A percentile compares a stretch with the other conserved stretches of the same genome.
Evolutionary conservation across 2,888 invertebrate genomes (phyloP).

Genomic region (Monoplex corrugatus): DNA sequence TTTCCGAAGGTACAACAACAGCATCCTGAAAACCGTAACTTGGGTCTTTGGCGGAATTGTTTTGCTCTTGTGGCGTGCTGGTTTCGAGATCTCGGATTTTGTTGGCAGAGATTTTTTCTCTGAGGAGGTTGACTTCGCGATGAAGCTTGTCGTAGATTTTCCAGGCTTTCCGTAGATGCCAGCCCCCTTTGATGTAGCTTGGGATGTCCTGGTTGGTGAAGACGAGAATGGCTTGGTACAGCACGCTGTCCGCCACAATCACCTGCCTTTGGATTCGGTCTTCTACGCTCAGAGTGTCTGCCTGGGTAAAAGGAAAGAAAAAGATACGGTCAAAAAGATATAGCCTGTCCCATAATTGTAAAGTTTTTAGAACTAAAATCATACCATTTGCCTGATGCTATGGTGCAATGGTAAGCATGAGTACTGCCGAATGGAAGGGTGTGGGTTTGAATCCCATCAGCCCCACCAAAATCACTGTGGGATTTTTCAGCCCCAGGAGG

Average conservation of each 20-base stretch:
- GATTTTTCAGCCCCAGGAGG: too few relatives aligned
- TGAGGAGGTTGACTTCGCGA: conserved; percentile 84
- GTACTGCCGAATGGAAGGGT: too few relatives aligned
- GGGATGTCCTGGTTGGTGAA: conserved; percentile 87
- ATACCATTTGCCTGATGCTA: too few relatives aligned
- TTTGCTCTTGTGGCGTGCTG: neutral
- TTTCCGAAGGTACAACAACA: neutral
- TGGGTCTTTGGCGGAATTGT: neutral
- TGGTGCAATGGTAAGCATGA: too few relatives aligned
- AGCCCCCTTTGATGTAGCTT: conserved; percentile 86
- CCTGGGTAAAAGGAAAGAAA: neutral
- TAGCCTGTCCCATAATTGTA: too few relatives aligned
- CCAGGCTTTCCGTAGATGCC: conserved; percentile 88
- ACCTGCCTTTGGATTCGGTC: conserved; percentile 86
- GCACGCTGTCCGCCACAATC: conserved; percentile 86
- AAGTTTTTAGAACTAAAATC: too few relatives aligned
- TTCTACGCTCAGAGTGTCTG: conserved; percentile 76
- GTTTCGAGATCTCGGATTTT: conserved; percentile 49
- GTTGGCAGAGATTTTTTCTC: conserved; percentile 77
- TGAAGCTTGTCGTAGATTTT: conserved; percentile 87
- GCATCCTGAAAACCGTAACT: conserved; percentile 28
- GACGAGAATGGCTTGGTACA: conserved; percentile 86
- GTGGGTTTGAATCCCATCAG: too few relatives aligned
- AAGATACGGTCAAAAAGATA: too few relatives aligned
- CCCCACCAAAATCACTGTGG: too few relatives aligned